These are phyloP conservation scores for Holothuria glaberrima DNA, from an alignment of 35 echinoderm and acorn worm genomes.

Conservation along the genomic window DNA sequence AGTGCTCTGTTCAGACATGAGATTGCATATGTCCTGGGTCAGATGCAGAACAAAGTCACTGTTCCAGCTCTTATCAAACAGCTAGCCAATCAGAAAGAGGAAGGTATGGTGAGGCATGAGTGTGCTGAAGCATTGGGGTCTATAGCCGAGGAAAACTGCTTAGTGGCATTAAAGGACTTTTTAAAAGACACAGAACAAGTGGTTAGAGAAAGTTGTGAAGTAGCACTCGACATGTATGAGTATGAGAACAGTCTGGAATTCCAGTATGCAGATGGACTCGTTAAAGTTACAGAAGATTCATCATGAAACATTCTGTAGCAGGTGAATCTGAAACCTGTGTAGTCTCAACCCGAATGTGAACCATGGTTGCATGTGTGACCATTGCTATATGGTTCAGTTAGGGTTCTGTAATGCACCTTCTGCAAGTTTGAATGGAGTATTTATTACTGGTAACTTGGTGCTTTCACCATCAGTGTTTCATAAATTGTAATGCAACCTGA, in stretches of 20 bases:
- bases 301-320: background rate
- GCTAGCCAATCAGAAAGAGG: constrained; percentile 64
- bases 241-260: constrained; percentile 88
- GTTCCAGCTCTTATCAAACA: constrained; percentile 71
- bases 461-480: too few relatives aligned
- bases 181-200: constrained; percentile 78
- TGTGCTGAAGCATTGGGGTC: constrained; percentile 97
- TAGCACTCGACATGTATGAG: constrained; percentile 92
- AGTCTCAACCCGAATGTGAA: too few relatives aligned
- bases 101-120: constrained; percentile 95
- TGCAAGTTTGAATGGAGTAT: too few relatives aligned
- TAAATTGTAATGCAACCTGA: too few relatives aligned
- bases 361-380: too few relatives aligned
- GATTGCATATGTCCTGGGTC: constrained; percentile 94
- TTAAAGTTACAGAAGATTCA: constrained; percentile 44
- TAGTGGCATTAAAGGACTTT: constrained; percentile 76
- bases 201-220: constrained; percentile 90
- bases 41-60: constrained; percentile 93
- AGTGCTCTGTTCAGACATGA: constrained; percentile 97
- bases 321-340: too few relatives aligned
- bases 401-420: too few relatives aligned
- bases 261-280: constrained; percentile 89
- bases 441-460: too few relatives aligned
- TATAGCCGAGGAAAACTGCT: constrained; percentile 77
- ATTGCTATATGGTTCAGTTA: too few relatives aligned